Base-by-base conservation (phyloP, 2,113 vertebrate species). In the Apistogramma diplotaenia region DNA sequence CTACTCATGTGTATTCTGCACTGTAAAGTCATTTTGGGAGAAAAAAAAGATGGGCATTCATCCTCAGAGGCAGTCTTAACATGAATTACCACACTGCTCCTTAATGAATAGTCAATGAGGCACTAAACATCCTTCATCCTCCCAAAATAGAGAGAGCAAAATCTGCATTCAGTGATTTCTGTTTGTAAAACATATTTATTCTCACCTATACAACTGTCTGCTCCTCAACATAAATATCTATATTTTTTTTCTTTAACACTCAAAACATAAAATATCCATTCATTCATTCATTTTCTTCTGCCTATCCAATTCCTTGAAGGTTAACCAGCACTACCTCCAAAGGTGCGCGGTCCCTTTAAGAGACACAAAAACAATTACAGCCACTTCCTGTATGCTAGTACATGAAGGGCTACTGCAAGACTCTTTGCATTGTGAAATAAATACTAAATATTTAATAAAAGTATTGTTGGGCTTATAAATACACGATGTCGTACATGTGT, bases 261-360 rank as follows among this genome's bases (percentile, higher is more conserved):
- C 49, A 46, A 70, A 51, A 70, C 19, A 70, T 13, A 70, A 51
- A 23, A 70, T 35, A 35, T 35, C 33, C 33, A 35, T 35, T 2
- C 33, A 35, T 35, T 35, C 33, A 35, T 35, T 8, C 8, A 35
- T 35, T 35, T 35, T 35, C 33, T 6, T 35, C 33, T 3, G 8
- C 8, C 33, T 35, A 35, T 35, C 8, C 33, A 35, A 35, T 35
- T 35, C 19, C 27, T 19, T 12, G 15, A 70, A 29, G 40, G 40
- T 27, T 19, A 49, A 49, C 5, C 21, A 15, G 3, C 56, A 15
- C 1, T 8, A 21, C n/a, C 49, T 8, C 1, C 3, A 65, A 81
- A 2, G 3, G 49, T 73, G 81, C 56, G 72, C 81, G 71, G 89
- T 19, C 75, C 87, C 93, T 94, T 94, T 94, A 94, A 93, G 85